Percentiles rank a stretch among this genome's conserved stretches.
Evolutionary conservation across 2,797 vertebrate species (phyloP).

Genomic region (Echiichthys vipera): DNA sequence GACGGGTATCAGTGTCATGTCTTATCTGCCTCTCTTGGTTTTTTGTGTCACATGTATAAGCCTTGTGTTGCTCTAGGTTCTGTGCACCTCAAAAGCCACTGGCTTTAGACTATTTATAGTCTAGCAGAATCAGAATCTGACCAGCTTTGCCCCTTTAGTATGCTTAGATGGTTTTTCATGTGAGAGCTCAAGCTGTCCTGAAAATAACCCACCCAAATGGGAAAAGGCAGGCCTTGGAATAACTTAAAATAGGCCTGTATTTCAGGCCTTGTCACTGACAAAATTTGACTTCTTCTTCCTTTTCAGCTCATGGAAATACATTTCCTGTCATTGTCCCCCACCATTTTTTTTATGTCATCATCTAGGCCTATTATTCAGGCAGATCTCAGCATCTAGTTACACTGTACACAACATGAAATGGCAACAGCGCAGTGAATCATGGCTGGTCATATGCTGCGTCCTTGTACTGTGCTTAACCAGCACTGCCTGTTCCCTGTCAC

Average conservation of each 20-base stretch:
- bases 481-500: slow-evolving; percentile 62
- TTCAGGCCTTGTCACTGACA: slow-evolving; percentile 61
- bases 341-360: slow-evolving; percentile 27
- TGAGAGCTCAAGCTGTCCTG: slow-evolving; percentile 67
- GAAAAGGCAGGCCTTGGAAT: slow-evolving; percentile 67
- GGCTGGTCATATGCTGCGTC: slow-evolving; percentile 56
- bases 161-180: slow-evolving; percentile 73
- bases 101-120: slow-evolving; percentile 81
- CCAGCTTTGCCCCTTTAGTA: slow-evolving; percentile 71
- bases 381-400: slow-evolving; percentile 53
- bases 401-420: slow-evolving; percentile 61
- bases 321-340: slow-evolving; percentile 73
- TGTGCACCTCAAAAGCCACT: slow-evolving; percentile 73
- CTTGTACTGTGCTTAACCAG: slow-evolving; percentile 62
- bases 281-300: slow-evolving; percentile 63
- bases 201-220: slow-evolving; percentile 73
- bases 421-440: slow-evolving; percentile 49
- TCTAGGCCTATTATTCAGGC: slow-evolving; percentile 48
- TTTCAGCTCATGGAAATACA: slow-evolving; percentile 57
- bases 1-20: slow-evolving; percentile 28
- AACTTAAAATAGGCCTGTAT: slow-evolving; percentile 67
- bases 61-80: slow-evolving; percentile 65
- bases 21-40: slow-evolving; percentile 25
- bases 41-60: slow-evolving; percentile 63
- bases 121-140: slow-evolving; percentile 73